phyloP scores from a whole-genome alignment of 2,113 vertebrate genomes.

The Cardinalis cardinalis region DNA sequence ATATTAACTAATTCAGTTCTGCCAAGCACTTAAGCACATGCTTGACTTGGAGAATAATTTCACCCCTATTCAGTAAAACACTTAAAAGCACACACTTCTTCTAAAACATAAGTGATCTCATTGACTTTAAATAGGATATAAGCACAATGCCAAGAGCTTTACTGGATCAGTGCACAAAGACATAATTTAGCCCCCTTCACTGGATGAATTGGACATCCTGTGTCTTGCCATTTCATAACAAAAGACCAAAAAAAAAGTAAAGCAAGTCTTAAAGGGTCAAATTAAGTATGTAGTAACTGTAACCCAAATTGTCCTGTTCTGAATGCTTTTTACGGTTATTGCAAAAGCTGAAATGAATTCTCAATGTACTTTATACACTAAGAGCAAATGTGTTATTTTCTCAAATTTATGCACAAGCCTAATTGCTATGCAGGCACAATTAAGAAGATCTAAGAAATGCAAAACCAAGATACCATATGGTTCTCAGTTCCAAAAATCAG shows the following conservation, averaged over 20 bases:
- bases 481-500: constrained; percentile 56
- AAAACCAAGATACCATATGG: constrained; percentile 63
- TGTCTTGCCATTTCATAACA: neutral
- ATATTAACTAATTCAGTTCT: neutral
- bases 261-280: neutral
- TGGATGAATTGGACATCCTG: neutral
- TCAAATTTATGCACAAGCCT: constrained; percentile 52
- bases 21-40: neutral
- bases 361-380: neutral
- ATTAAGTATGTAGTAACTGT: neutral
- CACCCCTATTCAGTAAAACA: neutral
- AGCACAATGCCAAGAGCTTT: neutral
- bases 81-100: constrained; percentile 5
- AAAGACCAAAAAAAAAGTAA: neutral
- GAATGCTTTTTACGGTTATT: neutral
- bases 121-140: neutral
- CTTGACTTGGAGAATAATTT: constrained; percentile 30
- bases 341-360: neutral
- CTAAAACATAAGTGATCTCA: constrained; percentile 10
- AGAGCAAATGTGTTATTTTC: constrained; percentile 22
- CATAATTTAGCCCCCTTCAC: neutral
- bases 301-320: neutral
- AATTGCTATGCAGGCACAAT: constrained; percentile 62
- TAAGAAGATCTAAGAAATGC: constrained; percentile 66
- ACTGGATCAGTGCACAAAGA: neutral